phyloP scores from a whole-genome alignment of 2,888 invertebrate genomes.

The Pammene aurita region DNA sequence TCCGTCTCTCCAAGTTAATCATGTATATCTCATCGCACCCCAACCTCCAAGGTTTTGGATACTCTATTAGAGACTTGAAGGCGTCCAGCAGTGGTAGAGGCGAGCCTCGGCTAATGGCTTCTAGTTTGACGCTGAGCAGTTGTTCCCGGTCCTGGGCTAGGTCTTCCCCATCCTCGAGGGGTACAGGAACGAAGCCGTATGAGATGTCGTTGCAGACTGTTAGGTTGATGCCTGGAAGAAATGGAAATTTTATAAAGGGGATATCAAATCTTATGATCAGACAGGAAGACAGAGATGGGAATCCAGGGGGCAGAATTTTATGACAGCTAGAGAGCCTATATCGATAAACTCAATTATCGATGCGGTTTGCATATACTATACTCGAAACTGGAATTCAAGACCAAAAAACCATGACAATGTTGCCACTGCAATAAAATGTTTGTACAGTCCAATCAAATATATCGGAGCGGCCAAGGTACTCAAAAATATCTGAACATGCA shows the following conservation, averaged over 20 bases:
- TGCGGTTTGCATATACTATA: too few relatives aligned
- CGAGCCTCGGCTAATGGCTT: constrained; percentile 85
- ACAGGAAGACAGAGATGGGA: too few relatives aligned
- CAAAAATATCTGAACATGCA: too few relatives aligned
- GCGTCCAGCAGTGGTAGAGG: constrained; percentile 69
- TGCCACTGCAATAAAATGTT: too few relatives aligned
- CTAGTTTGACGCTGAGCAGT: constrained; percentile 88
- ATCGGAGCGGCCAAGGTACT: too few relatives aligned
- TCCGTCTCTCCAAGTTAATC: constrained; percentile 94
- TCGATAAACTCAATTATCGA: too few relatives aligned
- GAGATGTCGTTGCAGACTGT: constrained; percentile 90
- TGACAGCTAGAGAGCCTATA: too few relatives aligned
- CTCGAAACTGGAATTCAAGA: too few relatives aligned
- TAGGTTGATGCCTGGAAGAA: constrained; percentile 53
- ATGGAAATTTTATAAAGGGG: neutral
- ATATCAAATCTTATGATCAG: too few relatives aligned
- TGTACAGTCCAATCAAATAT: too few relatives aligned
- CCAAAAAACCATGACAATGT: too few relatives aligned
- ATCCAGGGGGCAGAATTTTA: too few relatives aligned
- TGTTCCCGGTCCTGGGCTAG: constrained; percentile 87
- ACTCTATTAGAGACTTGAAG: constrained; percentile 62
- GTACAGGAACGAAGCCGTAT: constrained; percentile 93
- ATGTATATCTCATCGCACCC: constrained; percentile 92
- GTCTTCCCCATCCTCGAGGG: constrained; percentile 87
- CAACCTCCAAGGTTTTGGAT: constrained; percentile 84